These are phyloP conservation scores for Geodia barretti DNA, from an alignment of 37 sponge, comb jelly and placozoan species.

Conservation along the genomic window DNA sequence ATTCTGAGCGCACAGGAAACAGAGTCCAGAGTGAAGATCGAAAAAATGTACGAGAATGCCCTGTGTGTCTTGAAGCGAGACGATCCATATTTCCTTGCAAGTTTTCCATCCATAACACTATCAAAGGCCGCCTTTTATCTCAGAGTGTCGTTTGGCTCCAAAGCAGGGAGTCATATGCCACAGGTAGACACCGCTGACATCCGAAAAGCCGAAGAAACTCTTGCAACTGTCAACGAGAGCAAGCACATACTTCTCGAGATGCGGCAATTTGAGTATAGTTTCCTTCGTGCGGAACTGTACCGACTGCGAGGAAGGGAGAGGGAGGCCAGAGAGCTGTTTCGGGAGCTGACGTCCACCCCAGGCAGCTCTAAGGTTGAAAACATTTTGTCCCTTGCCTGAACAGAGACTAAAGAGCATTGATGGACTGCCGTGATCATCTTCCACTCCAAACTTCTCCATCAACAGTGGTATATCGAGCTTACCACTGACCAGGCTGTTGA, in stretches of 20 bases:
- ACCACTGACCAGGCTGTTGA: too few species aligned
- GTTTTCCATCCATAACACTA: not conserved
- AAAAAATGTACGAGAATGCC: not conserved
- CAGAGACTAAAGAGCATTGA: not conserved
- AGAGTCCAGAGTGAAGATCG: not conserved
- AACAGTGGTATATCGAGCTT: too few species aligned
- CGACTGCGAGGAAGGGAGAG: not conserved
- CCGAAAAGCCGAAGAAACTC: not conserved
- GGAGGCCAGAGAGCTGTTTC: not conserved
- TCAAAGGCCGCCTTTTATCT: slow-evolving; percentile 7
- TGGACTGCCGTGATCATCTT: too few species aligned
- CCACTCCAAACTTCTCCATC: too few species aligned
- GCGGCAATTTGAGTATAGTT: not conserved
- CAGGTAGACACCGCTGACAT: not conserved
- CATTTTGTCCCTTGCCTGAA: not conserved
- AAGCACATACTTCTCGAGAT: not conserved
- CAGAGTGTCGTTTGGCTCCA: not conserved
- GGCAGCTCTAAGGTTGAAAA: not conserved
- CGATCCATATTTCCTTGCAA: not conserved
- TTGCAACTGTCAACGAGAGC: not conserved
- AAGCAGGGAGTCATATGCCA: not conserved
- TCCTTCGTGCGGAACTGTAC: not conserved
- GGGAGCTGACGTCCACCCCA: not conserved
- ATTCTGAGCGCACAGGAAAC: not conserved
- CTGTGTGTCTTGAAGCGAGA: not conserved